These are phyloP conservation scores for Ochropacha duplaris DNA, from an alignment of 2,888 invertebrate genomes.

Conservation along the genomic window DNA sequence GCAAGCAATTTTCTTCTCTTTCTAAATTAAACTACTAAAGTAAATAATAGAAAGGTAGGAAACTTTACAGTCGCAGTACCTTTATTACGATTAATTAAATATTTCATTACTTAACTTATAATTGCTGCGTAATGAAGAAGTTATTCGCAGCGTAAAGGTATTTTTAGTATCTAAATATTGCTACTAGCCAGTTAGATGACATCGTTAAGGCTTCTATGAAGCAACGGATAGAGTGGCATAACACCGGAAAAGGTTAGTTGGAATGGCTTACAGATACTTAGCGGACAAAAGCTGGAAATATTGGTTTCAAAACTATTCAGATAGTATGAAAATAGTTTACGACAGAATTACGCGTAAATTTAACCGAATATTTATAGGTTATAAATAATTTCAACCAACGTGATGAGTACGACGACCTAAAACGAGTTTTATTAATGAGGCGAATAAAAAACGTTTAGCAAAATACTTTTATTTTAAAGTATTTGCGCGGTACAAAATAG, in stretches of 20 bases:
- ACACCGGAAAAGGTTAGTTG: background rate
- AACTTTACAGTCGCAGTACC: background rate
- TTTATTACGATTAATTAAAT: background rate
- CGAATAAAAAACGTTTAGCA: background rate
- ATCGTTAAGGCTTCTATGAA: background rate
- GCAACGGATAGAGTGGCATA: background rate
- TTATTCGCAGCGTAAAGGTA: background rate
- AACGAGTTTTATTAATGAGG: background rate
- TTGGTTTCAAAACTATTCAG: background rate
- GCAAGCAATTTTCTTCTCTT: too few relatives aligned
- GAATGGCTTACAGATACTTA: background rate
- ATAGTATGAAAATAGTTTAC: too few relatives aligned
- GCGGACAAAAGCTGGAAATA: background rate
- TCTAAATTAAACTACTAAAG: too few relatives aligned
- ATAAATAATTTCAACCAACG: too few relatives aligned
- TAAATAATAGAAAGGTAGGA: constrained; percentile 1
- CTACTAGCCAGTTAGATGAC: background rate
- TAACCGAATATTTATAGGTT: too few relatives aligned
- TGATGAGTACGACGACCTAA: too few relatives aligned
- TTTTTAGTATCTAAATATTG: background rate
- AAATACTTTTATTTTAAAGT: background rate
- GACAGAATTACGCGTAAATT: too few relatives aligned
- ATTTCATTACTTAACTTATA: background rate
- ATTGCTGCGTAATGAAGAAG: background rate
- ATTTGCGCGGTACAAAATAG: constrained; percentile 28